A percentile compares a stretch with the other conserved stretches of the same genome.
phyloP scores from a whole-genome alignment of 2,113 vertebrate species.

The Tetraodon nigroviridis region DNA sequence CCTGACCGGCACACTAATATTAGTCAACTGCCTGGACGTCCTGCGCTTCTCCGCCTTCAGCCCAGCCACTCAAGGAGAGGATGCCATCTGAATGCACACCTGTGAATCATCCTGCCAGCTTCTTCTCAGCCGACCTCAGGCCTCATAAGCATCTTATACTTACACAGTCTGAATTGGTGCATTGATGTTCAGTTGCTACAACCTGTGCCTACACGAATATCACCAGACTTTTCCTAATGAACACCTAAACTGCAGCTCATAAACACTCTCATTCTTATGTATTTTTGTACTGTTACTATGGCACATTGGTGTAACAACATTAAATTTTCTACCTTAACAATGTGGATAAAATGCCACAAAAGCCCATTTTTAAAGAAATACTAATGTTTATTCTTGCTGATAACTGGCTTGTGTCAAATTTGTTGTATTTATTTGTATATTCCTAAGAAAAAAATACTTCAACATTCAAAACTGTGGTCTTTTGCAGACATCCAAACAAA shows the following conservation, averaged over 20 bases:
- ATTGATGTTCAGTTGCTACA: too few relatives aligned
- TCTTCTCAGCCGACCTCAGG: background rate
- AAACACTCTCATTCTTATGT: conserved; percentile 48
- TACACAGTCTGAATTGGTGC: too few relatives aligned
- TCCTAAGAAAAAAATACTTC: conserved; percentile 8
- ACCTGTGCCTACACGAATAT: too few relatives aligned
- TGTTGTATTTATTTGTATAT: conserved; percentile 54
- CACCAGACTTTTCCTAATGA: background rate
- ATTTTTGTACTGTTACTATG: conserved; percentile 66
- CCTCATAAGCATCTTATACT: background rate
- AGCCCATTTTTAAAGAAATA: conserved; percentile 31
- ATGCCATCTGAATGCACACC: conserved; percentile 76
- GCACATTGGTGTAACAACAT: conserved; percentile 57
- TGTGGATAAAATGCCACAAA: conserved; percentile 39
- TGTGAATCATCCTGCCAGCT: background rate
- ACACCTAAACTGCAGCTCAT: background rate
- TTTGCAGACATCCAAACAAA: too few relatives aligned
- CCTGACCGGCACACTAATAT: conserved; percentile 91
- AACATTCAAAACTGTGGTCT: too few relatives aligned
- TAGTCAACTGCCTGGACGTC: conserved; percentile 89
- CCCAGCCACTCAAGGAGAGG: conserved; percentile 80
- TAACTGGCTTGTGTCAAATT: conserved; percentile 24
- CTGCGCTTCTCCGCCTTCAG: conserved; percentile 91
- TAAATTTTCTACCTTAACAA: conserved; percentile 46
- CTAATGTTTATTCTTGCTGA: conserved; percentile 22